Percentiles rank a stretch among this genome's conserved stretches.
Conservation (phyloP, 1,140 invertebrate genomes). For the Penaeus vannamei region DNA sequence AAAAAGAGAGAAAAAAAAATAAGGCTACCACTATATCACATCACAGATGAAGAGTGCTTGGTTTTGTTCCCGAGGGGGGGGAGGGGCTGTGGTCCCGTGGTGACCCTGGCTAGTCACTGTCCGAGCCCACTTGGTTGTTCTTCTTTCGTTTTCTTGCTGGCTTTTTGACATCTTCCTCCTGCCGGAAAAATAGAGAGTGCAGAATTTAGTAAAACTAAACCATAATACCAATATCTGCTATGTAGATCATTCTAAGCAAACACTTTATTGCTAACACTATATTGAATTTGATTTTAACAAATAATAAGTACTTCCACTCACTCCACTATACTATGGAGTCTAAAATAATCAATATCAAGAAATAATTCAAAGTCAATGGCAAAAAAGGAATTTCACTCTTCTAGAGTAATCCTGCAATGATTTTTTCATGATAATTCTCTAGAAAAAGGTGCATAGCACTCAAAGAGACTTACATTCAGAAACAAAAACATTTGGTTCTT, state of each 20-base stretch:
- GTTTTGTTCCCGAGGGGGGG: constrained; percentile 61
- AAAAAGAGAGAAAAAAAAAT: constrained; percentile 56
- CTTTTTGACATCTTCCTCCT: constrained; percentile 69
- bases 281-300: not conserved
- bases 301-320: too few relatives aligned
- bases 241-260: not conserved
- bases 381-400: too few relatives aligned
- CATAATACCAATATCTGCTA: not conserved
- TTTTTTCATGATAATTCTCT: too few relatives aligned
- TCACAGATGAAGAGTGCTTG: constrained; percentile 66
- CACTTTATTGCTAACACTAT: not conserved
- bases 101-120: constrained; percentile 81
- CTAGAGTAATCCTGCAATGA: too few relatives aligned
- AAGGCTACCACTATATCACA: constrained; percentile 65
- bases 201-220: constrained; percentile 46
- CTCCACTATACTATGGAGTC: too few relatives aligned
- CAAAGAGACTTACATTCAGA: too few relatives aligned
- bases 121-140: constrained; percentile 80
- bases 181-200: constrained; percentile 69
- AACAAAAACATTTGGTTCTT: too few relatives aligned
- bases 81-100: not conserved
- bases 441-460: too few relatives aligned
- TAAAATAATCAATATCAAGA: too few relatives aligned
- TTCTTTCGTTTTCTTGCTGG: constrained; percentile 90
- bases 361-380: too few relatives aligned